These are phyloP conservation scores for Phalera bucephala DNA, from an alignment of 2,888 invertebrate species.

Conservation along the genomic window DNA sequence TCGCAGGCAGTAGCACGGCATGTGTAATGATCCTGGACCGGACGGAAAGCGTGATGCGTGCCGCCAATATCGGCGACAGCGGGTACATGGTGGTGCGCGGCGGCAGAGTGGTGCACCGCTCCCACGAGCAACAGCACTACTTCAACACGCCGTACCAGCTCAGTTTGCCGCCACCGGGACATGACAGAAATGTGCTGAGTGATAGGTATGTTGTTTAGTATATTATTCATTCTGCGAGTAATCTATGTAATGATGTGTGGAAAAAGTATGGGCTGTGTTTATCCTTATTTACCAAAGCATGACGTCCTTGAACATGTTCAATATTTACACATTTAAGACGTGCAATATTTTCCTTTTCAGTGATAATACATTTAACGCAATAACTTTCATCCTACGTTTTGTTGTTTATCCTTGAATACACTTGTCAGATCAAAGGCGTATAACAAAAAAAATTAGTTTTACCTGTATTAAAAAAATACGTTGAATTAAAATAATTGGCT, in stretches of 20 bases:
- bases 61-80: constrained; percentile 99
- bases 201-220: constrained; percentile 92
- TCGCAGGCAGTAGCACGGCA: constrained; percentile 97
- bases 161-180: constrained; percentile 95
- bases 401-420: constrained; percentile 13
- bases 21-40: constrained; percentile 97
- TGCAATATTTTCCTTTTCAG: background rate
- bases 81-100: constrained; percentile 96
- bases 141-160: constrained; percentile 99
- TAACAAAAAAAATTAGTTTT: too few species aligned
- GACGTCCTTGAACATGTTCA: background rate
- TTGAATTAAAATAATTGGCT: too few species aligned
- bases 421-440: too few species aligned
- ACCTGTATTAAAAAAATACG: too few species aligned
- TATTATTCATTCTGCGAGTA: too few species aligned
- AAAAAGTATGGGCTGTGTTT: too few species aligned
- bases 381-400: too few species aligned
- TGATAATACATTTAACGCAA: constrained; percentile 2
- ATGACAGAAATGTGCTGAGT: constrained; percentile 92
- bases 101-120: constrained; percentile 94
- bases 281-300: too few species aligned
- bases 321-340: background rate
- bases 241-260: too few species aligned
- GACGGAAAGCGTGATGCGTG: constrained; percentile 94
- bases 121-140: constrained; percentile 98